A percentile compares a stretch with the other conserved stretches of the same genome.
Evolutionary conservation across 2,888 invertebrate genomes (phyloP).

Genomic region (Azorinus chamasolen): DNA sequence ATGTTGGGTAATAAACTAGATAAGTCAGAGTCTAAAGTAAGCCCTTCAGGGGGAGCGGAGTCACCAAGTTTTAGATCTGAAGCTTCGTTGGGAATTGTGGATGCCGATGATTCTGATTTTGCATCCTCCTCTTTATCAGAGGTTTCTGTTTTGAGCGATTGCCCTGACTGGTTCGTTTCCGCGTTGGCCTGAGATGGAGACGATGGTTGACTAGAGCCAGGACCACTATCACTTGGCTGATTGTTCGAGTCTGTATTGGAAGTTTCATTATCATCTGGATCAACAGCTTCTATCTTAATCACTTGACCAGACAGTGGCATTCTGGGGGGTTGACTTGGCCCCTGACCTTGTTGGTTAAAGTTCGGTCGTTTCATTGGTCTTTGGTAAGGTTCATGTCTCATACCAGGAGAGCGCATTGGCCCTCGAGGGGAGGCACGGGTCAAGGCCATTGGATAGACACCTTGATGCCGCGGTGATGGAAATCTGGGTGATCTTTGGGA

Average conservation of each 20-base stretch:
- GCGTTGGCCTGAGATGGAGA: slow-evolving; percentile 14
- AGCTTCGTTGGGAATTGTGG: slow-evolving; percentile 8
- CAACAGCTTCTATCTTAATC: slow-evolving; percentile 6
- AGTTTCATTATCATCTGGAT: not conserved
- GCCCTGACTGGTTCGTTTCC: not conserved
- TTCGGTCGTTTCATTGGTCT: not conserved
- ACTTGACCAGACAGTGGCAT: not conserved
- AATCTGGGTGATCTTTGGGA: slow-evolving; percentile 4
- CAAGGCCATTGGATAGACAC: not conserved
- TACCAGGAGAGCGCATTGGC: too few species aligned
- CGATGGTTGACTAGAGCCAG: slow-evolving; percentile 10
- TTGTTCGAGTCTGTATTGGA: too few species aligned
- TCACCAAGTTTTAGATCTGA: slow-evolving; percentile 20
- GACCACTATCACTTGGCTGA: not conserved
- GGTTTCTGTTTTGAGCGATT: too few species aligned
- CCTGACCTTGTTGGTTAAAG: slow-evolving; percentile 7
- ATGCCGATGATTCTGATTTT: slow-evolving; percentile 10
- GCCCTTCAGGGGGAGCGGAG: slow-evolving; percentile 30
- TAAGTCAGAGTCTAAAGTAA: slow-evolving; percentile 45
- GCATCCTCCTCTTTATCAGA: slow-evolving; percentile 5
- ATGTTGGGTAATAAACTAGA: slow-evolving; percentile 15
- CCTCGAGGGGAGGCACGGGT: slow-evolving; percentile 1
- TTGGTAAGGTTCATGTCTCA: slow-evolving; percentile 13
- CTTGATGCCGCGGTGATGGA: slow-evolving; percentile 3
- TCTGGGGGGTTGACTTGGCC: not conserved